These are phyloP conservation scores for Elephas maximus DNA, from an alignment of 2,113 vertebrate species.

Conservation along the genomic window DNA sequence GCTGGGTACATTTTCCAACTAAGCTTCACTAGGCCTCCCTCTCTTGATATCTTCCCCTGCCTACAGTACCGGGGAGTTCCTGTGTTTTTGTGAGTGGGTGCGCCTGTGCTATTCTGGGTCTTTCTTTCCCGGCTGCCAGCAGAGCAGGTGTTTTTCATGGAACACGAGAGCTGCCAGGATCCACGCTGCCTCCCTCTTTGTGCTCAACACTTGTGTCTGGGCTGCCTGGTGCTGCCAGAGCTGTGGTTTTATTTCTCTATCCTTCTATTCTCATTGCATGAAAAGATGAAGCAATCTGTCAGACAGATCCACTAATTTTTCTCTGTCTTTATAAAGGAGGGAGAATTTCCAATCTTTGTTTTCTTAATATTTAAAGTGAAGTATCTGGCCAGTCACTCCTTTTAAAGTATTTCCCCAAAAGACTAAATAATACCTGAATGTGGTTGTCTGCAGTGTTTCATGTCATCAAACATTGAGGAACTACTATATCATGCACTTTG, in stretches of 20 bases:
- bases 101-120: conserved; percentile 73
- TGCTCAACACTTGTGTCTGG: conserved; percentile 50
- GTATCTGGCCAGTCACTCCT: background rate
- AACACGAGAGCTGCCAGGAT: conserved; percentile 66
- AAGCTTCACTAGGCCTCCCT: background rate
- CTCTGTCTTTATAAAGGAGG: background rate
- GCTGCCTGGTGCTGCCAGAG: conserved; percentile 26
- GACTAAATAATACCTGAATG: background rate
- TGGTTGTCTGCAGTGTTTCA: background rate
- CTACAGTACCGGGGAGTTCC: conserved; percentile 69
- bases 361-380: background rate
- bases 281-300: conserved; percentile 5
- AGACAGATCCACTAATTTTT: background rate
- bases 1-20: background rate
- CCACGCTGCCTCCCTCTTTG: conserved; percentile 49
- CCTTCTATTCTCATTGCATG: background rate
- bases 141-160: conserved; percentile 79
- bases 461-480: background rate
- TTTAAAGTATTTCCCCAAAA: background rate
- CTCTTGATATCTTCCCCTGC: background rate
- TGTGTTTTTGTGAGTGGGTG: conserved; percentile 65
- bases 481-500: background rate
- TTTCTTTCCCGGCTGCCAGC: conserved; percentile 65
- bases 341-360: background rate
- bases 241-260: background rate